phyloP scores from a whole-genome alignment of 2,797 vertebrate genomes.

The Characodon lateralis region DNA sequence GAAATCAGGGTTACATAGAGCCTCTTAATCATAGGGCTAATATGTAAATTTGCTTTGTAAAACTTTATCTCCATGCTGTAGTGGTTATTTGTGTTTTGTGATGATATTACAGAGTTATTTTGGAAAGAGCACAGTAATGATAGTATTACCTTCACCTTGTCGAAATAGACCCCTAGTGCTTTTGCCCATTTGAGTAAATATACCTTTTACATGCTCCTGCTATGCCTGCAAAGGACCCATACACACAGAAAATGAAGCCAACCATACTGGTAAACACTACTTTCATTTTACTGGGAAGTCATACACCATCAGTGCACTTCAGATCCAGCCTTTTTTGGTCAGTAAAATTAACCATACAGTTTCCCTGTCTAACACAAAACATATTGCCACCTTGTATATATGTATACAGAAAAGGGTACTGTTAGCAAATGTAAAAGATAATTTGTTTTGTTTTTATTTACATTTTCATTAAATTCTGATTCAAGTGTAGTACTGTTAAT shows the following conservation, averaged over 20 bases:
- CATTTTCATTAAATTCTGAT: not conserved
- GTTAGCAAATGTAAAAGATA: not conserved
- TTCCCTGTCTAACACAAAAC: not conserved
- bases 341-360: constrained; percentile 14
- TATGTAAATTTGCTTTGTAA: not conserved
- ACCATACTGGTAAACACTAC: constrained; percentile 1
- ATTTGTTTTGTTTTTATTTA: not conserved
- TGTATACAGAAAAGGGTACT: not conserved
- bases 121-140: constrained; percentile 52
- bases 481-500: not conserved
- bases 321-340: constrained; percentile 5
- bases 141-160: constrained; percentile 49
- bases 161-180: constrained; percentile 52
- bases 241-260: constrained; percentile 9
- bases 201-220: constrained; percentile 37
- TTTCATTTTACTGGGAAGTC: constrained; percentile 16
- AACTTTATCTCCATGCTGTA: not conserved
- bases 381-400: not conserved
- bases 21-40: constrained; percentile 15
- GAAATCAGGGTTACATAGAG: constrained; percentile 51
- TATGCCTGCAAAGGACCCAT: constrained; percentile 10
- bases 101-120: constrained; percentile 51
- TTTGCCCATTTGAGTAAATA: constrained; percentile 65
- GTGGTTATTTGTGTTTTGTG: constrained; percentile 17
- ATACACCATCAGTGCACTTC: constrained; percentile 18